Conservation (phyloP, 2,888 invertebrate species). For the Brenthis hecate region DNA sequence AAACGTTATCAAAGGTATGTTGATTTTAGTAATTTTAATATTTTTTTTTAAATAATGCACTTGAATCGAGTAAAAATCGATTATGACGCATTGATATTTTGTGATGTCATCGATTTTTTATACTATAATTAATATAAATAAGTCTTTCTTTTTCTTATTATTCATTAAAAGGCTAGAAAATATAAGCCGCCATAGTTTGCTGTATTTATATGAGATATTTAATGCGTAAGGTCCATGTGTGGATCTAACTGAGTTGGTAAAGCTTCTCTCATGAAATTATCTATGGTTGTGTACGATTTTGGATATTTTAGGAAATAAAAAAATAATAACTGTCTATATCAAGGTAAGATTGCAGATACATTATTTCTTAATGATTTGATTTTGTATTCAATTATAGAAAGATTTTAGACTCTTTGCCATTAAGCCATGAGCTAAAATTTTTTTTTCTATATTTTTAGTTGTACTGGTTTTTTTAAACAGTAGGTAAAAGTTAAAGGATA, state of each 20-base stretch:
- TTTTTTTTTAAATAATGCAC: too few species aligned
- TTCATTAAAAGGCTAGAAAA: too few species aligned
- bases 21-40: too few species aligned
- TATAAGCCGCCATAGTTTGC: too few species aligned
- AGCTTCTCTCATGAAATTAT: constrained; percentile 25
- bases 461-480: background rate
- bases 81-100: too few species aligned
- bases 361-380: background rate
- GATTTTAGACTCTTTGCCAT: background rate
- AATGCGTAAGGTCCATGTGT: background rate
- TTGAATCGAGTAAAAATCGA: too few species aligned
- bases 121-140: background rate
- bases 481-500: background rate
- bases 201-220: background rate
- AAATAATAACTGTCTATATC: background rate
- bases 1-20: too few species aligned
- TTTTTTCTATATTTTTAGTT: background rate
- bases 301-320: background rate
- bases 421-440: background rate
- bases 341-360: background rate
- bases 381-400: background rate
- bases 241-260: constrained; percentile 1
- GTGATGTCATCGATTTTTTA: background rate
- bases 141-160: background rate
- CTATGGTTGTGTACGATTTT: constrained; percentile 30